Evolutionary conservation across 2,888 invertebrate species (phyloP).

Genomic region (Gryllus longicercus): DNA sequence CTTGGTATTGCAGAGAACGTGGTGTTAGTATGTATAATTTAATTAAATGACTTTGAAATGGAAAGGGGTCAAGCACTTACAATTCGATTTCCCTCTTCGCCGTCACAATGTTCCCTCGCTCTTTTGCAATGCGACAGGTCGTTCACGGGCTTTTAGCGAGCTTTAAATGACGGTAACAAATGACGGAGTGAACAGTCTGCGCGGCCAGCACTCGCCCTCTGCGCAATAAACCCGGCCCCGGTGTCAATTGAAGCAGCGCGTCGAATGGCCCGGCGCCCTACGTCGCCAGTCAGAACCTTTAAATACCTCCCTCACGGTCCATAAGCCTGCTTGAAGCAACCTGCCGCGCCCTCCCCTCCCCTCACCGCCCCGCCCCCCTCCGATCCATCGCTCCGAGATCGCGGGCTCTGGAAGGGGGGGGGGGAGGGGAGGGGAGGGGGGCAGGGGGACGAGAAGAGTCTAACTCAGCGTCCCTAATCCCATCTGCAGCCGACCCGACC

Average conservation of each 20-base stretch:
- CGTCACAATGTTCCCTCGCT: background rate
- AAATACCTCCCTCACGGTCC: constrained; percentile 17
- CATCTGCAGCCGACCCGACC: background rate
- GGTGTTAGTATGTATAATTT: too few species aligned
- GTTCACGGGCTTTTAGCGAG: background rate
- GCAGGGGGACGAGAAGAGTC: background rate
- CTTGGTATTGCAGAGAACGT: too few species aligned
- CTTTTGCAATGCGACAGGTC: background rate
- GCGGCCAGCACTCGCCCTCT: background rate
- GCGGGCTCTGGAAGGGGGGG: background rate
- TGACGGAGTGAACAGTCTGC: background rate
- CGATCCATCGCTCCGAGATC: background rate
- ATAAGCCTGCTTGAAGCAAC: background rate
- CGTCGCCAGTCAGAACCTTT: background rate
- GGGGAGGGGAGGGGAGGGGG: background rate
- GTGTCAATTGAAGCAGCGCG: background rate
- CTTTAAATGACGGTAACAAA: background rate
- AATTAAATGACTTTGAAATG: background rate
- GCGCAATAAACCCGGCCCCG: background rate
- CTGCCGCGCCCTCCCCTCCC: background rate
- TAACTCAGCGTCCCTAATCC: background rate
- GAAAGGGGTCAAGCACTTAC: background rate
- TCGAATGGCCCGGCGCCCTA: background rate
- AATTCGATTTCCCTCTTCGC: background rate
- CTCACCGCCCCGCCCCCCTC: background rate